phyloP scores from a whole-genome alignment of 2,888 invertebrate species.

The Volucella inanis region DNA sequence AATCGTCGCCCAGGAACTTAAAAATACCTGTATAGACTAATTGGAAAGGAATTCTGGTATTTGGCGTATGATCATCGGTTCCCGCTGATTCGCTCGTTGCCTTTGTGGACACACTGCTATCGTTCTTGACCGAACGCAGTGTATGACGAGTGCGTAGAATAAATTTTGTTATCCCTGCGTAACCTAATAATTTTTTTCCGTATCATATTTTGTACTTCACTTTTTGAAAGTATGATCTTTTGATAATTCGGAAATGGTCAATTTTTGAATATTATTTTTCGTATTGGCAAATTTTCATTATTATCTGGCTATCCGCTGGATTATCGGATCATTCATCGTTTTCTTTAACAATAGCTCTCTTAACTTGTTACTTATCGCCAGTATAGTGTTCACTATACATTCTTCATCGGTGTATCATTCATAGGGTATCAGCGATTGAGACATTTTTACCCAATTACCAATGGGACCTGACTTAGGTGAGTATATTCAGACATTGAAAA shows the following conservation, averaged over 20 bases:
- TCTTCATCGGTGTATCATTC: no score
- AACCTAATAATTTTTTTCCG: no score
- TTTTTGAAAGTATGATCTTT: constrained; percentile 8
- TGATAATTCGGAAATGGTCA: background rate
- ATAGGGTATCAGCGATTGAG: no score
- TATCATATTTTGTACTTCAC: constrained; percentile 12
- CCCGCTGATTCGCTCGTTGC: constrained; percentile 19
- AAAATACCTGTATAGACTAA: constrained; percentile 12
- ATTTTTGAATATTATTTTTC: constrained; percentile 19
- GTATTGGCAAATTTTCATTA: background rate
- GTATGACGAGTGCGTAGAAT: constrained; percentile 23
- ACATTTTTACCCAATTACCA: no score
- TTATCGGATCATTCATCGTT: constrained; percentile 1
- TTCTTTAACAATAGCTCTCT: background rate
- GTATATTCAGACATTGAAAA: no score
- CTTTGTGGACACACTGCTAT: constrained; percentile 32
- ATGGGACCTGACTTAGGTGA: no score
- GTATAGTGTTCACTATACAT: no score
- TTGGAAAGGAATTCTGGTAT: constrained; percentile 28
- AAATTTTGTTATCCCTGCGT: no score
- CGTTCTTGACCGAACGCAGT: constrained; percentile 15
- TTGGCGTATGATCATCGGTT: background rate
- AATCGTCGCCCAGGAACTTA: background rate
- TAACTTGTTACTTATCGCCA: no score
- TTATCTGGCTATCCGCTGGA: background rate